Percentiles rank a stretch among this genome's conserved stretches.
Conservation (phyloP, 2,888 invertebrate species). For the Conchocele bisecta region DNA sequence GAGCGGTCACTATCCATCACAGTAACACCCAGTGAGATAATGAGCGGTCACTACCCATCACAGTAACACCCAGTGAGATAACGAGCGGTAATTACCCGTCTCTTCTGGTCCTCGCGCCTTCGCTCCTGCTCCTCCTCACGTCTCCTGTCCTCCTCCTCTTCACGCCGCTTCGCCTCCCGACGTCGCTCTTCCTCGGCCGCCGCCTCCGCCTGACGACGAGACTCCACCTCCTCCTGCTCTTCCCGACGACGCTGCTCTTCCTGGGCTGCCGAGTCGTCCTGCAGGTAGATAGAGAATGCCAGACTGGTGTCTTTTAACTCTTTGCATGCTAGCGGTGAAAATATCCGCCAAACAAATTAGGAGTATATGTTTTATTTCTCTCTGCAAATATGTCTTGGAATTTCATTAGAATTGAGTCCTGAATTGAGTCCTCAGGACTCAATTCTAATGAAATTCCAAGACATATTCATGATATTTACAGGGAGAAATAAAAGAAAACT, state of each 20-base stretch:
- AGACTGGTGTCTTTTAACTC: no score
- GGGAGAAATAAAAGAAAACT: no score
- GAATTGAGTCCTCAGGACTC: no score
- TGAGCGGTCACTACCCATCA: no score
- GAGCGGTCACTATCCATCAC: no score
- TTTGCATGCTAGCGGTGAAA: background rate
- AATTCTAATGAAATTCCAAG: no score
- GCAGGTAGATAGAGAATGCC: no score
- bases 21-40: no score
- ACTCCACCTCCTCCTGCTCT: conserved; percentile 94
- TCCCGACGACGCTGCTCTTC: conserved; percentile 56
- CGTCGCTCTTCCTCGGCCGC: conserved; percentile 92
- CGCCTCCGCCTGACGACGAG: conserved; percentile 86
- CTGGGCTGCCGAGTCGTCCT: conserved; percentile 29
- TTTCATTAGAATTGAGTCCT: no score
- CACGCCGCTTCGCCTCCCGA: conserved; percentile 99
- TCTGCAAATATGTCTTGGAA: no score
- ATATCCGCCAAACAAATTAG: background rate
- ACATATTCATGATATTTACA: no score
- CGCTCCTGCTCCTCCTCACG: conserved; percentile 43
- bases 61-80: no score
- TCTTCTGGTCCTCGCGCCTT: conserved; percentile 11
- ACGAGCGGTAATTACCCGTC: background rate
- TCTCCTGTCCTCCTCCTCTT: conserved; percentile 82
- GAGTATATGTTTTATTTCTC: background rate